Evolutionary conservation across 1,140 invertebrate species (phyloP).

Genomic region (Drosophila saltans): DNA sequence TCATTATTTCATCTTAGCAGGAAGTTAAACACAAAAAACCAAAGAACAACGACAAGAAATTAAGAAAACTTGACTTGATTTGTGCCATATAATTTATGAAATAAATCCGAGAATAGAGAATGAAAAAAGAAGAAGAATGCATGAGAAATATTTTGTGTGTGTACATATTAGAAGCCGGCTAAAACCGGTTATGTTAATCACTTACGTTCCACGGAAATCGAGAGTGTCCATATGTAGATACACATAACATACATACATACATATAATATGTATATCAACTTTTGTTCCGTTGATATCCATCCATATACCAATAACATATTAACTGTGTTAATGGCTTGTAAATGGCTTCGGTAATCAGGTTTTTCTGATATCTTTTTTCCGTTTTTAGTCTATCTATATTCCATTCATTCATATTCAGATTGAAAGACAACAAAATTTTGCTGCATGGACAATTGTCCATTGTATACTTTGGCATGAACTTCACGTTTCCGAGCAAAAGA

Average conservation of each 20-base stretch:
- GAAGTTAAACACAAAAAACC: constrained; percentile 5
- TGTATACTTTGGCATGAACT: constrained; percentile 20
- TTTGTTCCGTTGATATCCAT: constrained; percentile 13
- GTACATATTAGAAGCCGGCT: constrained; percentile 27
- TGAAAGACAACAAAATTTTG: constrained; percentile 3
- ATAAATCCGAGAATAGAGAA: constrained; percentile 26
- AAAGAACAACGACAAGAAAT: constrained; percentile 32
- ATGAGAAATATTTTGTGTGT: constrained; percentile 12
- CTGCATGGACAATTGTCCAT: constrained; percentile 25
- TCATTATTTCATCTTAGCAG: constrained; percentile 18
- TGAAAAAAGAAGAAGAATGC: constrained; percentile 4
- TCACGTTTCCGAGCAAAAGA: constrained; percentile 43
- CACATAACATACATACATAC: no score
- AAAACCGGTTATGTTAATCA: constrained; percentile 61
- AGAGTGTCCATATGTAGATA: constrained; percentile 37
- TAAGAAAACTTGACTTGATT: constrained; percentile 55
- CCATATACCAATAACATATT: constrained; percentile 28
- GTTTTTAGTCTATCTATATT: background rate
- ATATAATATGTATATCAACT: constrained; percentile 5
- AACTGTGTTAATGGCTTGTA: constrained; percentile 51
- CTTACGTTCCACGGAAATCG: constrained; percentile 58
- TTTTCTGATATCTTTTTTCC: background rate
- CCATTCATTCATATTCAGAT: constrained; percentile 11
- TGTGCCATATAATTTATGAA: constrained; percentile 55
- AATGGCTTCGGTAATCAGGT: constrained; percentile 23